Conservation (phyloP, 1,140 invertebrate genomes). For the Apolygus lucorum region DNA sequence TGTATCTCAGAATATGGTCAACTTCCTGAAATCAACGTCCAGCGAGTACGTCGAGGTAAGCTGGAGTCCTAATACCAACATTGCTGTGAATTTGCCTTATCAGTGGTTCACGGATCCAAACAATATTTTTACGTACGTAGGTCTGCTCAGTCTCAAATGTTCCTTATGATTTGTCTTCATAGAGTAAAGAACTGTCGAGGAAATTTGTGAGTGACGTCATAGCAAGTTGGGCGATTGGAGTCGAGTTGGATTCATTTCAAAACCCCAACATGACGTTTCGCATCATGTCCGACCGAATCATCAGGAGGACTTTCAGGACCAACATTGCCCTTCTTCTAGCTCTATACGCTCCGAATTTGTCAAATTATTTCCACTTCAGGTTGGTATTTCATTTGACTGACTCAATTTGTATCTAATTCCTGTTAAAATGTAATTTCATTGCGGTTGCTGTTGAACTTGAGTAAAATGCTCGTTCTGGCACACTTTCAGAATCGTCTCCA, state of each 20-base stretch:
- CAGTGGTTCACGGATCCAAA: too few species aligned
- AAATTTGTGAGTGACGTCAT: constrained; percentile 47
- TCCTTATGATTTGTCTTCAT: not conserved
- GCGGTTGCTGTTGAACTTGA: too few species aligned
- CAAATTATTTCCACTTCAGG: constrained; percentile 27
- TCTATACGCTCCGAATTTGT: constrained; percentile 29
- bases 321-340: constrained; percentile 31
- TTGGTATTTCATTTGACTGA: not conserved
- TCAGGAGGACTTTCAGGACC: constrained; percentile 35
- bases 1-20: too few species aligned
- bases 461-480: not conserved
- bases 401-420: not conserved
- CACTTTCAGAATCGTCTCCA: constrained; percentile 21
- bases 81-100: too few species aligned
- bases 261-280: constrained; percentile 43
- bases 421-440: not conserved
- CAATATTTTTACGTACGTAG: too few species aligned
- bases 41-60: too few species aligned
- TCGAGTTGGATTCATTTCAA: constrained; percentile 45
- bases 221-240: constrained; percentile 46
- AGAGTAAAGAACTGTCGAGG: not conserved
- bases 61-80: too few species aligned
- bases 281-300: constrained; percentile 40
- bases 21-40: too few species aligned
- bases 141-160: too few species aligned